phyloP scores from a whole-genome alignment of 2,888 invertebrate species.

The Coecobrya sp. region DNA sequence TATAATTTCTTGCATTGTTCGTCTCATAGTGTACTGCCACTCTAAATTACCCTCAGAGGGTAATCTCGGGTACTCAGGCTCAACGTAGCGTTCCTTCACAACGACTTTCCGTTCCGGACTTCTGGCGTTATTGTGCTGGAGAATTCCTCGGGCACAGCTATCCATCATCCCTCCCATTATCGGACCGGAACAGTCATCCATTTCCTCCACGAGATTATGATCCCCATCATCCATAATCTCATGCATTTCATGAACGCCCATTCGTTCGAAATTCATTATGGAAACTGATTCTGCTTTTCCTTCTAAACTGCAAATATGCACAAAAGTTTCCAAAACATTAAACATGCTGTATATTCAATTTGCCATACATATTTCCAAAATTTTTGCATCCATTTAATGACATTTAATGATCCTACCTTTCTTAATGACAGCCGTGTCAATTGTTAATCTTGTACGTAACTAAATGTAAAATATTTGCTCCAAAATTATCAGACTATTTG shows the following conservation, averaged over 20 bases:
- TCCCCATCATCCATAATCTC: constrained; percentile 73
- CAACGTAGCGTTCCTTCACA: constrained; percentile 66
- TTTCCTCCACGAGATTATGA: constrained; percentile 3
- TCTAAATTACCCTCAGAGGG: constrained; percentile 83
- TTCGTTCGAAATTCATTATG: constrained; percentile 41
- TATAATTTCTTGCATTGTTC: constrained; percentile 90
- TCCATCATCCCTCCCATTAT: constrained; percentile 36
- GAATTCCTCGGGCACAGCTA: constrained; percentile 30
- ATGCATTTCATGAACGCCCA: constrained; percentile 46
- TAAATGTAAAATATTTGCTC: no score
- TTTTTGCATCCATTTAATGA: no score
- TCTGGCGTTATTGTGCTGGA: constrained; percentile 1
- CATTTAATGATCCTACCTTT: no score
- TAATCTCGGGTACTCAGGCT: constrained; percentile 78
- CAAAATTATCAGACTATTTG: no score
- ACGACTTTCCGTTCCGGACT: constrained; percentile 7
- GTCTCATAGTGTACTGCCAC: constrained; percentile 88
- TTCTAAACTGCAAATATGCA: background rate
- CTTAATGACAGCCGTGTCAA: no score
- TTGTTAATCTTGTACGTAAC: no score
- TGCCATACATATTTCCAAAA: no score
- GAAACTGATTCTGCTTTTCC: background rate
- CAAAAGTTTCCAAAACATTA: background rate
- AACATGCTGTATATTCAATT: background rate
- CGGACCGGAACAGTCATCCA: constrained; percentile 7